Base-by-base conservation (phyloP, 1,140 invertebrate genomes). In the Drosophila quadrilineata region DNA sequence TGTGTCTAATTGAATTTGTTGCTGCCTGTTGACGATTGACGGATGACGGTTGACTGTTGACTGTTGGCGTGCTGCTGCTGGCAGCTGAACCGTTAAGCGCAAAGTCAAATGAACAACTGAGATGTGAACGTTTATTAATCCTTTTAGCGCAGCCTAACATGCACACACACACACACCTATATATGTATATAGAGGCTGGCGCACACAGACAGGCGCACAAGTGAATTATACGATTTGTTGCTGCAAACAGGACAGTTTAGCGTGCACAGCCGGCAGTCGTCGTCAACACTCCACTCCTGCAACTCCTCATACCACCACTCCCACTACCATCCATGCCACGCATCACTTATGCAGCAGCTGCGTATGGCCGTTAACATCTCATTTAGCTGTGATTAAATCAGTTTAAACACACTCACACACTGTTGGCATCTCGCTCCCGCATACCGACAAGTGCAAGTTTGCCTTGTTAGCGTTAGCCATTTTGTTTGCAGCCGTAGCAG, bases 51-150 rank as follows among this genome's bases (percentile, higher is more conserved):
- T n/a, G n/a, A n/a, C n/a, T n/a, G 38, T 28, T 46, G 62, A 71
- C 68, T 71, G 29, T 66, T 40, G 10, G 12, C 9, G 33, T 35
- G 60, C 35, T 40, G 38, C 41, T 24, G 53, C 58, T 53, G 58
- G 31, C 59, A 86, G 72, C 80, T 85, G 80, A 82, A 88, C 85
- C 79, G 85, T 68, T 80, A 74, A 74, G 80, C 69, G 72, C 66
- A 62, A 75, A 68, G 85, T 88, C 85, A 88, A 88, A 88, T 88
- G 86, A 85, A 76, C 86, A 88, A 88, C 85, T 88, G 85, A 88
- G 64, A 76, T 66, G 75, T 40, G 64, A 86, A 80, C 75, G 72
- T 70, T 86, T 79, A 80, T 88, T 88, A 88, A 88, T 88, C 85
- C 86, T 80, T 88, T 88, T 88, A 86, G 73, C 73, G 63, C 45